Evolutionary conservation across 2,888 invertebrate genomes (phyloP).

Genomic region (Blera fallax): DNA sequence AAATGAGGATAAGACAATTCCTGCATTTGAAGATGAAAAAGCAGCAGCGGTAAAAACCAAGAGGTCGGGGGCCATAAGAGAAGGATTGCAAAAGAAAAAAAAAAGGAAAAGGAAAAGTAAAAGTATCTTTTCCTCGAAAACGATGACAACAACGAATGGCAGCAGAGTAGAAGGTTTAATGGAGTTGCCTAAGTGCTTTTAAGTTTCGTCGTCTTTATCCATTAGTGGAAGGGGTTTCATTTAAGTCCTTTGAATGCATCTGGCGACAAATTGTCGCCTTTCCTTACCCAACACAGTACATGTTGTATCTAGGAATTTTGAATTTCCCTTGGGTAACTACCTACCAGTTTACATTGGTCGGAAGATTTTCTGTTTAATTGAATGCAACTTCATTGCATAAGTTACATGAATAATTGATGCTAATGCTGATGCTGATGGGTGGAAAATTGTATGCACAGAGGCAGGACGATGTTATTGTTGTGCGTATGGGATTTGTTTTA

Average conservation of each 20-base stretch:
- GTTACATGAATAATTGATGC: conserved; percentile 64
- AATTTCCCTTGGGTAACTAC: conserved; percentile 45
- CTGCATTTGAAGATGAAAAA: conserved; percentile 30
- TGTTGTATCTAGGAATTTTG: conserved; percentile 32
- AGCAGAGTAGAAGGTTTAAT: conserved; percentile 42
- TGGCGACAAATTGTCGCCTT: conserved; percentile 67
- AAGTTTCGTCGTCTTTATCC: conserved; percentile 61
- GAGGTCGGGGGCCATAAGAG: no score
- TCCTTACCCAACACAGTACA: not conserved
- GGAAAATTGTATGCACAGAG: not conserved
- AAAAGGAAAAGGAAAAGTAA: not conserved
- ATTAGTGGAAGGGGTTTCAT: conserved; percentile 59
- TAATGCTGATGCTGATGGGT: conserved; percentile 15
- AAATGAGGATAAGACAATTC: conserved; percentile 51
- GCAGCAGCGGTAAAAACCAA: not conserved
- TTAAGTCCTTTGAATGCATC: conserved; percentile 58
- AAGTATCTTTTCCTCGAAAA: not conserved
- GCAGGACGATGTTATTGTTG: not conserved
- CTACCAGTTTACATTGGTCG: conserved; percentile 33
- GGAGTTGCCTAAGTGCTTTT: conserved; percentile 71
- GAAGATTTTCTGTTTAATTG: conserved; percentile 60
- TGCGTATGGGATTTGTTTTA: not conserved
- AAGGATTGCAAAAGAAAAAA: no score
- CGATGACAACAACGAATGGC: not conserved
- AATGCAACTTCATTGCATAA: conserved; percentile 64